Evolutionary conservation across 2,113 vertebrate species (phyloP), one percentile per base, ranked within the genome.

Genomic region (Hippocampus barbouri): DNA sequence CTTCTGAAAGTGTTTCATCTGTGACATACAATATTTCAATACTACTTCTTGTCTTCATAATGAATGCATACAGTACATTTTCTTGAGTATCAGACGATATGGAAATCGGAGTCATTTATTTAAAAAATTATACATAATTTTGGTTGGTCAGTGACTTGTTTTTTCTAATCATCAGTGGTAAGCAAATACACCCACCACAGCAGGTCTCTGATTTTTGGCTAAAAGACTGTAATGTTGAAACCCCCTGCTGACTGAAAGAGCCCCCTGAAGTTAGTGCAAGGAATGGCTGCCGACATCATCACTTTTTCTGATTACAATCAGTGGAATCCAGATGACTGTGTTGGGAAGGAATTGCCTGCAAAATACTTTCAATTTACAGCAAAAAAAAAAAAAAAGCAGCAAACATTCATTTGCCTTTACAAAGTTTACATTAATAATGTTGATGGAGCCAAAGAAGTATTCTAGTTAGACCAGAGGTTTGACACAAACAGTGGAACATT

Each of bases 271-370:
- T 87, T 85, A 79, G 57, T 65, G 86, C 79, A 80, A 78, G 79
- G 73, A 84, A 87, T 79, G 83, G 76, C 82, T 80, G 79, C 83
- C 75, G 72, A 81, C 86, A 68, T 89, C 87, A 79, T 84, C 86
- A 83, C 86, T 74, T 79, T 82, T 80, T 74, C 78, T 89, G 90
- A 91, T 91, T 90, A 88, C 87, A 91, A 87, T 90, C 87, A 88
- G 86, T 30, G 71, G 80, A 86, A 86, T 79, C 81, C 87, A 90
- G 79, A 85, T 74, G 80, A 84, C 79, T 73, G 81, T 72, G 71
- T 83, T 88, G 73, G 68, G 70, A 57, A 82, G 70, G 72, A 86
- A 84, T 88, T 72, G 84, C 66, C 86, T 89, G 85, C 82, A 89
- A 90, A 87, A 85, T 84, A 89, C 76, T 84, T 86, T 78, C 86